phyloP scores from a whole-genome alignment of 2,113 vertebrate genomes.

The Mesitornis unicolor region DNA sequence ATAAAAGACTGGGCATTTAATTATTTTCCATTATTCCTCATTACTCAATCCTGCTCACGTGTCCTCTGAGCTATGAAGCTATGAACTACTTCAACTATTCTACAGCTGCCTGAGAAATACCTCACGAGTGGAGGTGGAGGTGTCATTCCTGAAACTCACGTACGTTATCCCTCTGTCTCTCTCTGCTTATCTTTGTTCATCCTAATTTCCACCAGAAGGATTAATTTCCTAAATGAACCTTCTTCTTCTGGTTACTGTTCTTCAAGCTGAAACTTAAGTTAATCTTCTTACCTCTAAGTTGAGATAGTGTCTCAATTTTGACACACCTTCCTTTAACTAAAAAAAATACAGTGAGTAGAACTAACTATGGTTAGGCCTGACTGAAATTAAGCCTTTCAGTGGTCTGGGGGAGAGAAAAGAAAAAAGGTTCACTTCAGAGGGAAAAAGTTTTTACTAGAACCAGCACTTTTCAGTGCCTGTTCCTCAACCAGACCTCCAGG shows the following conservation, averaged over 20 bases:
- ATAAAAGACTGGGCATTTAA: background rate
- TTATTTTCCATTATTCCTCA: background rate
- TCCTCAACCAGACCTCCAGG: background rate
- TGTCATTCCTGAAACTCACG: background rate
- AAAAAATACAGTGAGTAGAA: background rate
- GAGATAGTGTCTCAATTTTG: background rate
- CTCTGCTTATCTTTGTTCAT: background rate
- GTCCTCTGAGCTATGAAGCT: background rate
- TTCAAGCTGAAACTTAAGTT: background rate
- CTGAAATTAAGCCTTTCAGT: background rate
- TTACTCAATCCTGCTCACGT: background rate
- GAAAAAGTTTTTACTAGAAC: background rate
- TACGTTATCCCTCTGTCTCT: background rate
- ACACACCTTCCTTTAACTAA: background rate
- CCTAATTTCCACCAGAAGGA: background rate
- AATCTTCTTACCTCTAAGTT: background rate
- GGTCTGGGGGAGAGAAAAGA: background rate
- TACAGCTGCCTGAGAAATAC: rapidly evolving
- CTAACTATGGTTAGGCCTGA: background rate
- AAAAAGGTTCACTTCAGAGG: background rate
- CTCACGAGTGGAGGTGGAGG: background rate
- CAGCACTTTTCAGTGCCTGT: background rate
- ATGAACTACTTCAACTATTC: background rate
- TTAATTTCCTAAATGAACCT: background rate
- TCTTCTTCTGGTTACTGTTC: background rate